Evolutionary conservation across 2,797 vertebrate genomes (phyloP), one percentile per base, ranked within the genome.

Genomic region (Anniella stebbinsi): DNA sequence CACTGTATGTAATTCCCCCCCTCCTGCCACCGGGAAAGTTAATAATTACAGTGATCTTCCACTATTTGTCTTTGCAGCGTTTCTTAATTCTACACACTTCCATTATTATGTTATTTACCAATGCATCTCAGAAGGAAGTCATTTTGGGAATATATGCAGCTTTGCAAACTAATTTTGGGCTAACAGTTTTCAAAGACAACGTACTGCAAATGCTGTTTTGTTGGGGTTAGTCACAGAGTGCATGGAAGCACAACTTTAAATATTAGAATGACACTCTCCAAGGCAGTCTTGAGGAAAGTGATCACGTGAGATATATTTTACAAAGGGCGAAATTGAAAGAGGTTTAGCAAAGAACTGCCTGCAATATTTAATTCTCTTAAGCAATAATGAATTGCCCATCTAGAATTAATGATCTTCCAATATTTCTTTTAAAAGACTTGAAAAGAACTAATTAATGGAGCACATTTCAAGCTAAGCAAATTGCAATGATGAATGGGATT

Each of bases 401-500:
- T 87, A 96, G 91, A 95, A 94, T 95, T 96, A 96, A 94, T 92
- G 93, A 92, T 95, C 93, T 95, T 92, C 83, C 95, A 95, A 87
- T 90, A 95, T 95, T 95, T 96, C 82, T 95, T 96, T 93, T 92
- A 91, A 94, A 96, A 94, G 87, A 92, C 93, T 94, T 91, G 92
- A 94, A 95, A 96, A 95, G 93, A 95, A 89, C 92, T 95, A 96
- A 96, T 96, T 96, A 95, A 96, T 95, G 92, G 92, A 92, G 51
- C 91, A 92, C 87, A 94, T 95, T 96, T 95, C 94, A 93, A 92
- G 70, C 94, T 93, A 95, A 94, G 91, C 92, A 95, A 96, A 96
- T 96, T 95, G 95, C 91, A 94, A 7, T 95, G 95, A 96, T 96
- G 94, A 95, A 96, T 95, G 92, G 75, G 90, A 94, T 95, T 95